These are phyloP conservation scores for Campylomormyrus numenius DNA, from an alignment of 2,113 vertebrate genomes.

Conservation along the genomic window DNA sequence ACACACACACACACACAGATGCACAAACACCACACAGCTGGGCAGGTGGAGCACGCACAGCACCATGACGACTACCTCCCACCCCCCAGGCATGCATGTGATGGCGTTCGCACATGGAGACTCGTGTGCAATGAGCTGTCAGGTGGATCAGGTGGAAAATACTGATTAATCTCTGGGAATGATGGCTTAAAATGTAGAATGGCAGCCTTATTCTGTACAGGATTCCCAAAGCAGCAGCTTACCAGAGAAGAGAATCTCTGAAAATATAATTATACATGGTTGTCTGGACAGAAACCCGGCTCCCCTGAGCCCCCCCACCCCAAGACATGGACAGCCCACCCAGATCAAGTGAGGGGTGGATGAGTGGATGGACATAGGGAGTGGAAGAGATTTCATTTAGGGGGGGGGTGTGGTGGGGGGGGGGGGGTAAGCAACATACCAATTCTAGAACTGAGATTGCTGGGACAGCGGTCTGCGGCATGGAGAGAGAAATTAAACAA, in stretches of 20 bases:
- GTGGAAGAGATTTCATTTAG: conserved; percentile 38
- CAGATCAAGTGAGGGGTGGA: conserved; percentile 39
- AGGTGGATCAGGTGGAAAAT: background rate
- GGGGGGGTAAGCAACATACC: conserved; percentile 84
- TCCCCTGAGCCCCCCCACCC: background rate
- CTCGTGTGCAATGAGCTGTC: background rate
- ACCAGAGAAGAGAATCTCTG: conserved; percentile 32
- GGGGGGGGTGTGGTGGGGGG: conserved; percentile 56
- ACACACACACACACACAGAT: conserved; percentile 10
- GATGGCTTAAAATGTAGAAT: conserved; percentile 21
- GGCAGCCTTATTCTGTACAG: background rate
- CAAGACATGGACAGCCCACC: conserved; percentile 32
- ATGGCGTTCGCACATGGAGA: background rate
- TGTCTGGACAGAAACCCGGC: background rate
- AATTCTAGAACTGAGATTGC: conserved; percentile 99
- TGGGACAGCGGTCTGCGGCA: conserved; percentile 99
- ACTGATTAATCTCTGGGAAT: conserved; percentile 7
- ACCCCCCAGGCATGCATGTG: conserved; percentile 25
- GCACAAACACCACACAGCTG: background rate
- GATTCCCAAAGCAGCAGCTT: background rate
- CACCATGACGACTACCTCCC: conserved; percentile 25
- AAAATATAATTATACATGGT: background rate
- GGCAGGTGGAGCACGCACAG: conserved; percentile 18
- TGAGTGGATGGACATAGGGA: conserved; percentile 49
- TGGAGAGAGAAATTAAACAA: conserved; percentile 62